A percentile compares a stretch with the other conserved stretches of the same genome.
phyloP scores from a whole-genome alignment of 2,113 vertebrate genomes.

The Hypanus sabinus region DNA sequence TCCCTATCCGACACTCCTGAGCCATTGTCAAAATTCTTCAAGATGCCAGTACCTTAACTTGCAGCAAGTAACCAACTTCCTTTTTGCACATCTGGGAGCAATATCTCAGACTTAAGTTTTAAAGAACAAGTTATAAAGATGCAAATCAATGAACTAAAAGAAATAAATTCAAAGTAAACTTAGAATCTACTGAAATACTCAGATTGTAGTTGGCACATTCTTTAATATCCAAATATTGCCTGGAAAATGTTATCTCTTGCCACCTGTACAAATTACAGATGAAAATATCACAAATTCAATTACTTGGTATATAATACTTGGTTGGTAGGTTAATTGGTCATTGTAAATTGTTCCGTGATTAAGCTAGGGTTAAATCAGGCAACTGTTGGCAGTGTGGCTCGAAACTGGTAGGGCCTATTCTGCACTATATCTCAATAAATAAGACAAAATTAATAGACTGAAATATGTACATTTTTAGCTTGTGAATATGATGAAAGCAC shows the following conservation, averaged over 20 bases:
- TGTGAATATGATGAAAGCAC: not conserved
- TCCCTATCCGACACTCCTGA: too few relatives aligned
- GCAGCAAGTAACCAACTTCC: not conserved
- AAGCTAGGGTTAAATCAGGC: too few relatives aligned
- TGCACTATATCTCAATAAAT: too few relatives aligned
- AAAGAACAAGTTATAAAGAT: not conserved
- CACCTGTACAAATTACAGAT: not conserved
- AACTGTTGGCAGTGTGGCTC: too few relatives aligned
- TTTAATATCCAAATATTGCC: not conserved
- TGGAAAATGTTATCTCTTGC: not conserved
- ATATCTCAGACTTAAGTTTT: not conserved
- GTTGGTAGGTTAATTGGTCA: too few relatives aligned
- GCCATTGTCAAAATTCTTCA: too few relatives aligned
- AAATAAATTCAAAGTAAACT: not conserved
- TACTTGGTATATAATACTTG: not conserved
- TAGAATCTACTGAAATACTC: not conserved
- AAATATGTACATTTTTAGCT: not conserved
- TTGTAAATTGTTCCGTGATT: too few relatives aligned
- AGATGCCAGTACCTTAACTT: not conserved
- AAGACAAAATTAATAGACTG: not conserved
- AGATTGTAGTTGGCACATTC: not conserved
- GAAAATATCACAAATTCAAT: too few relatives aligned
- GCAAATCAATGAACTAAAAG: not conserved
- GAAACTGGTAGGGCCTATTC: too few relatives aligned
- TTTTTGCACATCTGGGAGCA: not conserved